Percentiles rank a stretch among this genome's conserved stretches.
Evolutionary conservation across 2,797 vertebrate genomes (phyloP).

Genomic region (Xiphorhynchus erythropygius): DNA sequence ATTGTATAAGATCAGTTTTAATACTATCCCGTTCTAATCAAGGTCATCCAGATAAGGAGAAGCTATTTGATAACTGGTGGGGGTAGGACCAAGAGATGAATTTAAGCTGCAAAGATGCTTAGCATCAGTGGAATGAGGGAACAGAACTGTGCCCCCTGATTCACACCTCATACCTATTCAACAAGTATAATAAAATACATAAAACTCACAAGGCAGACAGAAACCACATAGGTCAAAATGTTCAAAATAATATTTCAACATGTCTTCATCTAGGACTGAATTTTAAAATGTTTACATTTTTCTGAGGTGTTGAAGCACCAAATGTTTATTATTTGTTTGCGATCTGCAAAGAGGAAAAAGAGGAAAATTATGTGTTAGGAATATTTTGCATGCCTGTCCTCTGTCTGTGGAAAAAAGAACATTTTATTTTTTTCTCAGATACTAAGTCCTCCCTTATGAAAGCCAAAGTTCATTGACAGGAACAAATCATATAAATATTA

Average conservation of each 20-base stretch:
- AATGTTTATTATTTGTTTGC: not conserved
- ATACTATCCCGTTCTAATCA: not conserved
- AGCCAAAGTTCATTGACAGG: not conserved
- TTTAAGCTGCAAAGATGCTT: not conserved
- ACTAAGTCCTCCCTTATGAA: not conserved
- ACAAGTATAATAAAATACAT: not conserved
- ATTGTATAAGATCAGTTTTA: not conserved
- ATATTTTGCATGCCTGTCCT: not conserved
- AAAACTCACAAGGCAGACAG: not conserved
- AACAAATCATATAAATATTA: not conserved
- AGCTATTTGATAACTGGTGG: not conserved
- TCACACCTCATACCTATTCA: not conserved
- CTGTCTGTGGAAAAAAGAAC: not conserved
- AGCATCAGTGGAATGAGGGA: not conserved
- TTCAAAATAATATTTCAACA: not conserved
- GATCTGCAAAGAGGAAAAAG: not conserved
- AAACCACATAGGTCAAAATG: not conserved
- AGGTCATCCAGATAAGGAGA: not conserved
- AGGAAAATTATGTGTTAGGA: not conserved
- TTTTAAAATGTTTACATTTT: not conserved
- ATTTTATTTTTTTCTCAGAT: not conserved
- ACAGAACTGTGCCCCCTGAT: not conserved
- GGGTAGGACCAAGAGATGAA: not conserved
- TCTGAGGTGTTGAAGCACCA: not conserved
- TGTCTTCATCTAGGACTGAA: not conserved